Conservation (phyloP, 2,113 vertebrate species). For the Oreochromis aureus region DNA sequence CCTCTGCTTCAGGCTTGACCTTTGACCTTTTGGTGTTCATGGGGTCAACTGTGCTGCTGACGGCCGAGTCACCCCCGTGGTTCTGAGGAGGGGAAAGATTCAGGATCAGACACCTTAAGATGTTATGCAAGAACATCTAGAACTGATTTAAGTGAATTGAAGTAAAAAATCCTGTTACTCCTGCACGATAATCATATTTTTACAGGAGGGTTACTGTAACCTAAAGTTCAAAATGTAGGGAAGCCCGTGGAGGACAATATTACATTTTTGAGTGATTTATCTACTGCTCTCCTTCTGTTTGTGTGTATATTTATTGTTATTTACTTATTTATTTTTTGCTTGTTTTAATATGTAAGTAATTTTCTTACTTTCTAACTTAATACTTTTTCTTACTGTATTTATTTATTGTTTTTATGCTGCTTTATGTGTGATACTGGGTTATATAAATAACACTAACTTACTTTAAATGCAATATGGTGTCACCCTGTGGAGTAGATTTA, state of each 20-base stretch:
- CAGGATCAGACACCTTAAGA: background rate
- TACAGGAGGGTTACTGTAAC: background rate
- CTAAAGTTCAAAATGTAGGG: background rate
- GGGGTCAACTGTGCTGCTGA: conserved; percentile 88
- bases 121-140: background rate
- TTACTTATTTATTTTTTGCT: background rate
- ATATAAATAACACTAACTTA: background rate
- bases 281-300: background rate
- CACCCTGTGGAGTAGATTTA: background rate
- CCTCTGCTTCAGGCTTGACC: conserved; percentile 84
- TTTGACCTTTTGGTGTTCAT: conserved; percentile 88
- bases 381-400: background rate
- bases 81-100: conserved; percentile 62
- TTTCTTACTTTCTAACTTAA: background rate
- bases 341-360: background rate
- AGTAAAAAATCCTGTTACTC: background rate
- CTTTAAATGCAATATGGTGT: background rate
- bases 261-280: background rate
- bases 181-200: background rate
- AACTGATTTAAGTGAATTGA: background rate
- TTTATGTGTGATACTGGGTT: background rate
- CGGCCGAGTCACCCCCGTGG: conserved; percentile 79
- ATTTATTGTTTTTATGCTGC: background rate
- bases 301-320: background rate
- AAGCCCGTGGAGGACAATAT: background rate